These are phyloP conservation scores for Bacillus rossius DNA, from an alignment of 1,140 invertebrate genomes.

Conservation along the genomic window DNA sequence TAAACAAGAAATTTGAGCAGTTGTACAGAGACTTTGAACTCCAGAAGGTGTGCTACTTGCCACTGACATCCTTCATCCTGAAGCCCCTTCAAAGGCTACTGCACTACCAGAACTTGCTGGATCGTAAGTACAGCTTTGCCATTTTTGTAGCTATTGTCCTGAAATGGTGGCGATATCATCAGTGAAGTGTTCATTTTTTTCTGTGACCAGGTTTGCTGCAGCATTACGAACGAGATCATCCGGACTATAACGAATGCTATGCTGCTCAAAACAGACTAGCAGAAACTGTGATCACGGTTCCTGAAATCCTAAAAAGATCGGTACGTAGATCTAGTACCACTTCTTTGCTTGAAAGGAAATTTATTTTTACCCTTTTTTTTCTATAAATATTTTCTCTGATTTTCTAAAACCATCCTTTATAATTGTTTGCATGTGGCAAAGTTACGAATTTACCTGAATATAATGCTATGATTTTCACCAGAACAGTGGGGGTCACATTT, in stretches of 20 bases:
- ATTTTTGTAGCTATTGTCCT: not conserved
- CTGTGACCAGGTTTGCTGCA: constrained; percentile 58
- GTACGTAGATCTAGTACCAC: constrained; percentile 34
- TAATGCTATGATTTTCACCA: too few species aligned
- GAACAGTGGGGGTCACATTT: too few species aligned
- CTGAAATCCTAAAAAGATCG: constrained; percentile 47
- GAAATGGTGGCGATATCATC: not conserved
- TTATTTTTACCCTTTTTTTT: too few species aligned
- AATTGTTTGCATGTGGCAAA: too few species aligned
- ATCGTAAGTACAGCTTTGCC: constrained; percentile 58
- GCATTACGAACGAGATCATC: constrained; percentile 68
- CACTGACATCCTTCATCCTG: constrained; percentile 78
- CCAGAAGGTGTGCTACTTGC: constrained; percentile 81
- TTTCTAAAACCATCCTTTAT: too few species aligned
- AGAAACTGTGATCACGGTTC: constrained; percentile 49
- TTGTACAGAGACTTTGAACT: constrained; percentile 80
- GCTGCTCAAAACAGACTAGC: constrained; percentile 59
- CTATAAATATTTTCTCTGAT: too few species aligned
- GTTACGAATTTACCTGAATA: too few species aligned
- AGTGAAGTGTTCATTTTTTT: not conserved
- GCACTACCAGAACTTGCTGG: constrained; percentile 78
- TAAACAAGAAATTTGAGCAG: constrained; percentile 68
- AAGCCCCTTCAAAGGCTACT: constrained; percentile 85
- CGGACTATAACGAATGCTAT: constrained; percentile 67
- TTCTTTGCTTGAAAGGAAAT: too few species aligned